Evolutionary conservation across 2,113 vertebrate species (phyloP), one percentile per base, ranked within the genome.

Genomic region (Muntiacus muntjak): DNA sequence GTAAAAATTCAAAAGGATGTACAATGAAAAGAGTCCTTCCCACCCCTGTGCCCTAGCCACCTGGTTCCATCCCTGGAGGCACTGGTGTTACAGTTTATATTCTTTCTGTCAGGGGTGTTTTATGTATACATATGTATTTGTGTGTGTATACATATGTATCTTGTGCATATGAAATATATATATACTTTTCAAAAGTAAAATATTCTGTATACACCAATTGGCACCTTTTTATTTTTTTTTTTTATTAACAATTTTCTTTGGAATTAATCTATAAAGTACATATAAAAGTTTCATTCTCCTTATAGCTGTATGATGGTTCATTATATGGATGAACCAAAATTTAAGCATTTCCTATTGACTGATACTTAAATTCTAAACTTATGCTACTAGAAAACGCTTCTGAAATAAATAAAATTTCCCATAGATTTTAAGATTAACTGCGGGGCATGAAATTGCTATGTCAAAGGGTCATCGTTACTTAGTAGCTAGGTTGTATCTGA

Each of bases 211-310:
- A 94, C 5, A 54, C 16, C 45, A 76, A 76, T 76, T 96, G 43
- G 16, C 16, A 55, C 57, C 50, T 91, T 78, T 62, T 54, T 85
- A 62, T 55, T 81, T 25, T 47, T 81, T 47, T 67, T 89, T 36
- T 45, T 36, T 43, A 60, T 54, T 85, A 96, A 76, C 28, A 74
- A 55, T 60, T 82, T 74, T 79, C 30, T 89, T 36, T 76, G 14
- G 60, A 57, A 52, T 94, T 87, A 94, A 94, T 94, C 67, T 96
- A 67, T 74, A 83, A 82, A 87, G 19, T 58, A 52, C 16, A 87
- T 58, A 81, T 71, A 71, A 81, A 87, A 82, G 21, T 64, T 71
- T 64, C 45, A 88, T 88, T 88, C 8, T 50, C 36, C 57, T 57
- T 90, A 71, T 52, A 76, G 54, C 7, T 26, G 2, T 88, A 54